Evolutionary conservation across 2,797 vertebrate genomes (phyloP), one percentile per base, ranked within the genome.

Genomic region (Bovichtus variegatus): DNA sequence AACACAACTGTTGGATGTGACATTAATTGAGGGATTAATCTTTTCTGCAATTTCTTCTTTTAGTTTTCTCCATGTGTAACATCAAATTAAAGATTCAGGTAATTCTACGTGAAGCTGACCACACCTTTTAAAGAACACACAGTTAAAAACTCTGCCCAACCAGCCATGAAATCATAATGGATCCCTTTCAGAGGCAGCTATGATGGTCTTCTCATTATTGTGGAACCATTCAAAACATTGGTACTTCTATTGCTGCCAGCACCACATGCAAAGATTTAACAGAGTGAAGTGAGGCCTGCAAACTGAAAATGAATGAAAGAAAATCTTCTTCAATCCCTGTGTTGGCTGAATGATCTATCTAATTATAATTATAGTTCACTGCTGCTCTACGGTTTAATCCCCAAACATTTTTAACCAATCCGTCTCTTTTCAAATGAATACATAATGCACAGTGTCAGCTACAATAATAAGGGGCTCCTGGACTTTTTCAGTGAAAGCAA

Each of bases 151-250:
- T 83, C 79, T 76, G 75, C 66, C 71, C 87, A 89, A 78, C 91
- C 92, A 92, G 84, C 88, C 93, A 89, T 94, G 87, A 92, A 93
- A 92, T 94, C 83, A 93, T 84, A 94, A 92, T 93, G 83, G 87
- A 91, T 88, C 83, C 91, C 87, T 91, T 90, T 92, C 84, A 88
- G 87, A 41, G 70, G 61, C 74, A 63, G 57, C 76, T 62, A 18
- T 60, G 72, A 85, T 49, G 83, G 81, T 68, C 84, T 78, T 68
- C 69, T 87, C 86, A 91, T 91, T 92, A 89, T 78, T 88, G 82
- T 75, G 75, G 77, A 79, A 71, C 78, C 78, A 70, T 76, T 82
- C 61, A 82, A 80, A 82, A 70, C 80, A 83, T 59, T 64, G 75
- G 55, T 77, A 70, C 72, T 75, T 84, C 77, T 80, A 44, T 63